These are phyloP conservation scores for Apteryx owenii DNA, from an alignment of 2,113 vertebrate genomes.

Conservation along the genomic window DNA sequence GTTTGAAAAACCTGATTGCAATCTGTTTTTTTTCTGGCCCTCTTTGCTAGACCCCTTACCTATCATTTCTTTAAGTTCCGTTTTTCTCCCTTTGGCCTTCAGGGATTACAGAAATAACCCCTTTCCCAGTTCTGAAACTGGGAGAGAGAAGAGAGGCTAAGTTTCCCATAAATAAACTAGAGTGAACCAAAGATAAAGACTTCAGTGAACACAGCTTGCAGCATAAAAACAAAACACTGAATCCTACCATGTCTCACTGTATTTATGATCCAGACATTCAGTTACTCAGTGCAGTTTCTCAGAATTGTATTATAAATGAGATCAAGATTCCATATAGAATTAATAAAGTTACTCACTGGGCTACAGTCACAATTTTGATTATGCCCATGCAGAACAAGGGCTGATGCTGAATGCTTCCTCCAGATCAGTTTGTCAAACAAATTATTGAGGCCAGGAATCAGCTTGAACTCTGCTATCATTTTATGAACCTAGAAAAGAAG, in stretches of 20 bases:
- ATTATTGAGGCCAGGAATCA: constrained; percentile 98
- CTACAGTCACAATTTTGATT: constrained; percentile 99
- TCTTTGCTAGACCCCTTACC: background rate
- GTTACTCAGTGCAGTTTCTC: background rate
- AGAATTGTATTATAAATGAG: background rate
- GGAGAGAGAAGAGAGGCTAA: background rate
- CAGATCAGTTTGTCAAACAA: constrained; percentile 98
- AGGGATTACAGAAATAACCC: background rate
- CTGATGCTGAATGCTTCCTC: constrained; percentile 92
- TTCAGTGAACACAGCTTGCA: background rate
- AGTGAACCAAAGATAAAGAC: background rate
- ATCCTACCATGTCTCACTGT: background rate
- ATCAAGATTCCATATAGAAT: background rate
- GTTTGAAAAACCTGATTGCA: background rate
- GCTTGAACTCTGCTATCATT: constrained; percentile 95
- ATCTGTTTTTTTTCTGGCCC: background rate
- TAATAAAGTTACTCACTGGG: constrained; percentile 82
- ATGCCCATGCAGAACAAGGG: constrained; percentile 93
- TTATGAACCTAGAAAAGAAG: constrained; percentile 89
- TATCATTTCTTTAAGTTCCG: background rate
- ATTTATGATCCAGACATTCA: background rate
- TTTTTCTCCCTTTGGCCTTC: background rate
- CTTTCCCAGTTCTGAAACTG: background rate
- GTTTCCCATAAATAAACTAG: background rate
- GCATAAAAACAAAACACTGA: background rate